These are phyloP conservation scores for Halichoerus grypus DNA, from an alignment of 2,113 vertebrate genomes.

Conservation along the genomic window DNA sequence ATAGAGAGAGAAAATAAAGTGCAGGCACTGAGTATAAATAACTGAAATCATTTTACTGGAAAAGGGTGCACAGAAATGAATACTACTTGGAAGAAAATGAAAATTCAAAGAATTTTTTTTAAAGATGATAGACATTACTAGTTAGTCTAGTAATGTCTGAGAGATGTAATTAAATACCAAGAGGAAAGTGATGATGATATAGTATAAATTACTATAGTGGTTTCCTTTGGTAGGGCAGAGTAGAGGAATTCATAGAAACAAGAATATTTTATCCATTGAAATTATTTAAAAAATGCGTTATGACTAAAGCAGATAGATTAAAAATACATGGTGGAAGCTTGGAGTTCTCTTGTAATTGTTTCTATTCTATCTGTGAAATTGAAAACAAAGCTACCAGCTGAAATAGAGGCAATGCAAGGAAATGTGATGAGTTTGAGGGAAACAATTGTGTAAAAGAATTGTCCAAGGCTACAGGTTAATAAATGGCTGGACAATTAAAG, in stretches of 20 bases:
- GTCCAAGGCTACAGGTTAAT: neutral
- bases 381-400: neutral
- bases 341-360: neutral
- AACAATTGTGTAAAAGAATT: neutral
- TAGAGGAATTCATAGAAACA: neutral
- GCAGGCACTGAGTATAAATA: neutral
- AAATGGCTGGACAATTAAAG: neutral
- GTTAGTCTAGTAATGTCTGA: neutral
- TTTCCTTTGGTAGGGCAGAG: neutral
- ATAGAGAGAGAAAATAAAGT: neutral
- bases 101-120: neutral
- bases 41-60: neutral
- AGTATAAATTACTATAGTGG: neutral
- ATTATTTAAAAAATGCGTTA: neutral
- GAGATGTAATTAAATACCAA: neutral
- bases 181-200: neutral
- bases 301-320: neutral
- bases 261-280: conserved; percentile 5
- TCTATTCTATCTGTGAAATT: neutral
- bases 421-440: neutral
- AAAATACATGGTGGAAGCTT: neutral
- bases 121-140: neutral
- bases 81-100: neutral
- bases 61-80: neutral
- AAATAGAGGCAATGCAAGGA: neutral